Conservation (phyloP, 2,888 invertebrate species). For the Philonicus albiceps region DNA sequence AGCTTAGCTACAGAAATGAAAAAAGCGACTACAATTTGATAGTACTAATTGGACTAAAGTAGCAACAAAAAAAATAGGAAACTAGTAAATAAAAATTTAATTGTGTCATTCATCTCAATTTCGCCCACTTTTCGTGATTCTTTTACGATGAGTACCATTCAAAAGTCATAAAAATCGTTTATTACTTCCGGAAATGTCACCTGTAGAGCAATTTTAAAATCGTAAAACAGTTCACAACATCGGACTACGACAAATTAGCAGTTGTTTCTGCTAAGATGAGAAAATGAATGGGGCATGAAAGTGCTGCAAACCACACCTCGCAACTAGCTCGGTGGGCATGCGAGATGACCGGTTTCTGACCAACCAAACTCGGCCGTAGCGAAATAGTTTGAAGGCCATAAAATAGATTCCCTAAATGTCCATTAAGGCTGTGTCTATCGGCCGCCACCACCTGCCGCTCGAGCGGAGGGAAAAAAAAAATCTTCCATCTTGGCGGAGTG, state of each 20-base stretch:
- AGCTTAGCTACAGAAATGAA: too few species aligned
- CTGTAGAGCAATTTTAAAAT: not conserved
- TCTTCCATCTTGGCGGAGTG: slow-evolving; percentile 34
- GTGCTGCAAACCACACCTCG: not conserved
- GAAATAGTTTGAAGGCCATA: not conserved
- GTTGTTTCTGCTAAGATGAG: not conserved
- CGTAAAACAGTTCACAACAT: not conserved
- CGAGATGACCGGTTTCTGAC: not conserved
- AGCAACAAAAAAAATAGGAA: too few species aligned
- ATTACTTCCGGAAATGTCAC: not conserved
- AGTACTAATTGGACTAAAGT: too few species aligned
- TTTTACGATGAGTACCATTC: not conserved
- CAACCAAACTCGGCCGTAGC: not conserved
- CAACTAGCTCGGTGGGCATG: not conserved
- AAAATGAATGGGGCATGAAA: not conserved
- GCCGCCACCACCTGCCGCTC: slow-evolving; percentile 40
- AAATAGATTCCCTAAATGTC: not conserved
- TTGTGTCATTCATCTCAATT: too few species aligned
- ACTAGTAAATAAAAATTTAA: too few species aligned
- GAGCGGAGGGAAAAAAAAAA: slow-evolving; percentile 4
- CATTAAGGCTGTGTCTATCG: slow-evolving; percentile 15
- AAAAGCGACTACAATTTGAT: too few species aligned
- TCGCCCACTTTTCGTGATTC: too few species aligned
- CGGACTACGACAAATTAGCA: not conserved
- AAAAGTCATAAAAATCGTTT: not conserved